phyloP scores from a whole-genome alignment of 2,113 vertebrate species.

The Petroica traversi region DNA sequence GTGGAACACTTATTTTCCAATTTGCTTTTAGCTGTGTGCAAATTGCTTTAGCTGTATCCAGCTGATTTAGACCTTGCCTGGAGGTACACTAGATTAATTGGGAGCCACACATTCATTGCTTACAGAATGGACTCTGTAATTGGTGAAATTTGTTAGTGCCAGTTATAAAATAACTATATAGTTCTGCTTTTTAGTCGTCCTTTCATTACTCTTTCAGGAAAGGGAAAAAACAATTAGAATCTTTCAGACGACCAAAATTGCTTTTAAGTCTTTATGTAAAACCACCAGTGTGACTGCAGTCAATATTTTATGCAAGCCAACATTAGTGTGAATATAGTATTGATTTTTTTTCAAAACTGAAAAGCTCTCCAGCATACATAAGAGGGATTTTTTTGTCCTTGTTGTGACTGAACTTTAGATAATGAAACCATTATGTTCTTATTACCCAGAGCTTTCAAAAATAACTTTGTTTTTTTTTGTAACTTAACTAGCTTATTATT shows the following conservation, averaged over 20 bases:
- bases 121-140: constrained; percentile 86
- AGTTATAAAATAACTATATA: constrained; percentile 84
- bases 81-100: constrained; percentile 86
- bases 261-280: constrained; percentile 60
- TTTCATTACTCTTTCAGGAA: constrained; percentile 70
- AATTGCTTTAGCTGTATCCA: constrained; percentile 86
- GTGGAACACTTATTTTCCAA: constrained; percentile 86
- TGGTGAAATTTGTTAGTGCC: constrained; percentile 85
- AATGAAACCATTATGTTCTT: constrained; percentile 32
- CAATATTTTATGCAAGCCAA: constrained; percentile 68
- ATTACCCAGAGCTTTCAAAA: constrained; percentile 18
- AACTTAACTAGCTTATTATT: constrained; percentile 1
- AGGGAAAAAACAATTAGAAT: constrained; percentile 67
- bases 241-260: constrained; percentile 38
- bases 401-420: constrained; percentile 48
- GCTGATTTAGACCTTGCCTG: constrained; percentile 88
- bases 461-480: background rate
- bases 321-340: constrained; percentile 49
- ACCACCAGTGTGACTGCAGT: background rate
- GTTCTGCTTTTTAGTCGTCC: constrained; percentile 69
- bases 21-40: constrained; percentile 87
- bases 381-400: constrained; percentile 2
- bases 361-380: constrained; percentile 35
- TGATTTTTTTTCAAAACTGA: constrained; percentile 49
- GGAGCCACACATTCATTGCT: constrained; percentile 82